A percentile compares a stretch with the other conserved stretches of the same genome.
Conservation (phyloP, 2,113 vertebrate genomes). For the Ameiurus melas region DNA sequence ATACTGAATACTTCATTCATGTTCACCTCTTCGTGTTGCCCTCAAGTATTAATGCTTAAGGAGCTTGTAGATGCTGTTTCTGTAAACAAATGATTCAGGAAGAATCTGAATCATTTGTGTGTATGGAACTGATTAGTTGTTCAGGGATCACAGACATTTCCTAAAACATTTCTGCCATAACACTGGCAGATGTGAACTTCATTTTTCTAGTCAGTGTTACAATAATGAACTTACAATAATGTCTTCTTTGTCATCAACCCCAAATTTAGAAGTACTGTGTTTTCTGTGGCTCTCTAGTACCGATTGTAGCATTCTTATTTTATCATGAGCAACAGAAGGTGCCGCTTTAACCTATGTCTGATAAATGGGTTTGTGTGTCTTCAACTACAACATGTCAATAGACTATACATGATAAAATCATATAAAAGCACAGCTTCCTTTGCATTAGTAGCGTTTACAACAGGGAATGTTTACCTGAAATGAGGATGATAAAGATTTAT, state of each 20-base stretch:
- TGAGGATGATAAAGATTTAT: not conserved
- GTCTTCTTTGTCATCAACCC: slow-evolving; percentile 1
- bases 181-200: not conserved
- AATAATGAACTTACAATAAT: not conserved
- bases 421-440: not conserved
- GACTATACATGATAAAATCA: not conserved
- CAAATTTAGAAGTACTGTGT: not conserved
- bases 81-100: not conserved
- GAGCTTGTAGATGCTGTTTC: not conserved
- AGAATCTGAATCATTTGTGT: not conserved
- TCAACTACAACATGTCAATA: not conserved
- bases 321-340: not conserved
- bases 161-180: not conserved
- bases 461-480: not conserved
- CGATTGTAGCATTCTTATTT: not conserved
- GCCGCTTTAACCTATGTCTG: not conserved
- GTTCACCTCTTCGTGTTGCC: slow-evolving; percentile 1
- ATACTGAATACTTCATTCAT: not conserved
- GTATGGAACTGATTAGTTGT: not conserved
- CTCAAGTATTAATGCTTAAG: not conserved
- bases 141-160: slow-evolving; percentile 2
- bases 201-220: slow-evolving; percentile 23
- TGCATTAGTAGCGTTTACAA: not conserved
- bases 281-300: not conserved
- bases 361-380: not conserved